Evolutionary conservation across 2,113 vertebrate genomes (phyloP).

Genomic region (Elanus axillaris): DNA sequence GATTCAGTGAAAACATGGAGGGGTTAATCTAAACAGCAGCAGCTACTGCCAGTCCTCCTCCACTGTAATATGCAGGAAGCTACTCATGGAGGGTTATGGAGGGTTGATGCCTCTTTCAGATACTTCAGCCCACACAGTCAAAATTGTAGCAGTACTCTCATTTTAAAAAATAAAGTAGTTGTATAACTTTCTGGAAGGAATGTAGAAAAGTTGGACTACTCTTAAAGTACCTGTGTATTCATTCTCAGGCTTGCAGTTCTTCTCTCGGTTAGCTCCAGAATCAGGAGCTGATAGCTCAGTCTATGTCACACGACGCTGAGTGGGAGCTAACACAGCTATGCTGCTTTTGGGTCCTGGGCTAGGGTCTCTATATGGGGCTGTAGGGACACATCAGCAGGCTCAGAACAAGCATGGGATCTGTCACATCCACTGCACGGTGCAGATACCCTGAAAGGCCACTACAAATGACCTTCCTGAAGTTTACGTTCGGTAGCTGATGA

Average conservation of each 20-base stretch:
- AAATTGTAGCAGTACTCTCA: neutral
- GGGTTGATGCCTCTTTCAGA: neutral
- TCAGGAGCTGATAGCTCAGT: neutral
- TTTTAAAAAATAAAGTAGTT: neutral
- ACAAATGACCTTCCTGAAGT: neutral
- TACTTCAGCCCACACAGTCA: neutral
- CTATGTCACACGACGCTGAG: fast-evolving
- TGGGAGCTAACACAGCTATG: fast-evolving
- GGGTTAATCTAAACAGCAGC: neutral
- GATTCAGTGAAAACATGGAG: neutral
- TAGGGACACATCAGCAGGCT: neutral
- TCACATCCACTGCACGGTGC: neutral
- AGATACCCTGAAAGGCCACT: neutral
- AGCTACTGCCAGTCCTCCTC: neutral
- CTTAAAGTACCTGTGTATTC: neutral
- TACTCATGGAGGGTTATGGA: neutral
- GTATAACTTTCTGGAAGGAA: neutral
- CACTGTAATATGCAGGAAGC: neutral
- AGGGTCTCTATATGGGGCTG: neutral
- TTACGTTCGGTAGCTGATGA: fast-evolving
- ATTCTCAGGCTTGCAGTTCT: neutral
- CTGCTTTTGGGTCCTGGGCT: neutral
- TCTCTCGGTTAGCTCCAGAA: neutral
- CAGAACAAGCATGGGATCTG: neutral
- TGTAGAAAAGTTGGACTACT: neutral